Evolutionary conservation across 1,140 invertebrate species (phyloP).

Genomic region (Scaptomyza pallida): DNA sequence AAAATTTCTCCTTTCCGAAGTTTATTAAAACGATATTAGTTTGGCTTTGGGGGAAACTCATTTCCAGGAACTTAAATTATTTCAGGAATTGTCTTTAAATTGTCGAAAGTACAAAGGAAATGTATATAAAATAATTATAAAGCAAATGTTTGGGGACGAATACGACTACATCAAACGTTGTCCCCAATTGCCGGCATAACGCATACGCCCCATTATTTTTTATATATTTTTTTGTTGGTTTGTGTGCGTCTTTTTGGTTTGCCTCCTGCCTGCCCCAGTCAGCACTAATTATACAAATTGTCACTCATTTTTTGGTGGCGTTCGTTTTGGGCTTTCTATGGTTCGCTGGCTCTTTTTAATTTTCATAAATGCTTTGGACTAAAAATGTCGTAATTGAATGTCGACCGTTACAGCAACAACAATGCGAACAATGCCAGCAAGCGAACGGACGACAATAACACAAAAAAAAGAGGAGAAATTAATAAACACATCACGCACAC

Average conservation of each 20-base stretch:
- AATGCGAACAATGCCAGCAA: constrained; percentile 34
- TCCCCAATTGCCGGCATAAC: constrained; percentile 32
- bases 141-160: constrained; percentile 21
- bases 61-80: constrained; percentile 10
- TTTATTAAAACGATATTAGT: no score
- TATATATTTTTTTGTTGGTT: background rate
- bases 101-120: constrained; percentile 21
- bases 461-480: constrained; percentile 39
- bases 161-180: constrained; percentile 20
- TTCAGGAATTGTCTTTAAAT: constrained; percentile 23
- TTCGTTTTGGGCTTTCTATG: constrained; percentile 3
- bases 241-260: no score
- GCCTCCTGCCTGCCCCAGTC: background rate
- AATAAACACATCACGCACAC: constrained; percentile 68
- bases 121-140: constrained; percentile 24
- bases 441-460: constrained; percentile 17
- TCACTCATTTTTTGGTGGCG: constrained; percentile 50
- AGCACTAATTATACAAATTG: constrained; percentile 65
- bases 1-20: no score
- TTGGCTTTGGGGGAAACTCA: background rate
- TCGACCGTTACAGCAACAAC: constrained; percentile 36
- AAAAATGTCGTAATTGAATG: constrained; percentile 66
- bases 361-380: constrained; percentile 65
- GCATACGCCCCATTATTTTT: constrained; percentile 38
- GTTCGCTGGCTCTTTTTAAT: constrained; percentile 48